Evolutionary conservation across 1,140 invertebrate genomes (phyloP).

Genomic region (Scaptomyza graminum): DNA sequence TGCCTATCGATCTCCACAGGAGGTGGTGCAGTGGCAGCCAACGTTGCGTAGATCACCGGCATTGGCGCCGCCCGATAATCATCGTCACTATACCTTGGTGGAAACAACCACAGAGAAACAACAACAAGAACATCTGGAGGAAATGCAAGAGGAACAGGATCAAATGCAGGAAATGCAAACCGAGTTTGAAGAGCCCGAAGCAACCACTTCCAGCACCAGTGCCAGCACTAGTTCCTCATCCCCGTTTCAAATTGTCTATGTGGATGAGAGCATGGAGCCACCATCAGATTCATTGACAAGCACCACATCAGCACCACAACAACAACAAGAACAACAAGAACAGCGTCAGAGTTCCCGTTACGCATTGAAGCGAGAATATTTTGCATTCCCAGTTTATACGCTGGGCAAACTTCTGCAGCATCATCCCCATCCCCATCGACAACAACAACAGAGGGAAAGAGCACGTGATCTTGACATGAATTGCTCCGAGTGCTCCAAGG

Average conservation of each 20-base stretch:
- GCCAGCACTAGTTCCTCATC: background rate
- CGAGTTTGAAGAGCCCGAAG: conserved; percentile 13
- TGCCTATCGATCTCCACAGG: conserved; percentile 67
- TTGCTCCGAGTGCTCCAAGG: conserved; percentile 12
- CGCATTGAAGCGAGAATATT: conserved; percentile 60
- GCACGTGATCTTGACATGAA: background rate
- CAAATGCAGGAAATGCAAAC: background rate
- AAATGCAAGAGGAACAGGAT: conserved; percentile 2
- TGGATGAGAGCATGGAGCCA: conserved; percentile 66
- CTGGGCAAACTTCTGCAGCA: conserved; percentile 65
- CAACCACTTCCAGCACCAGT: conserved; percentile 4
- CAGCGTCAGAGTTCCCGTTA: conserved; percentile 67
- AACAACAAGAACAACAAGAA: background rate
- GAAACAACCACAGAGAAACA: background rate
- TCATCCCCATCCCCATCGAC: too few species aligned
- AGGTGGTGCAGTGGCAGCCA: conserved; percentile 69
- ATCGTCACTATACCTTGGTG: conserved; percentile 31
- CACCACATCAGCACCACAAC: conserved; percentile 16
- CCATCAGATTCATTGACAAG: conserved; percentile 23
- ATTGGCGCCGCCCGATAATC: conserved; percentile 37
- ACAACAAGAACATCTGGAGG: background rate
- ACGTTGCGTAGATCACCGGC: conserved; percentile 18
- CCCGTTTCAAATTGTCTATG: conserved; percentile 63
- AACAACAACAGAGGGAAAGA: background rate
- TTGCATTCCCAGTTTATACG: conserved; percentile 72